Percentiles rank a stretch among this genome's conserved stretches.
Conservation (phyloP, 2,888 invertebrate genomes). For the Scaptodrosophila latifasciaeformis region DNA sequence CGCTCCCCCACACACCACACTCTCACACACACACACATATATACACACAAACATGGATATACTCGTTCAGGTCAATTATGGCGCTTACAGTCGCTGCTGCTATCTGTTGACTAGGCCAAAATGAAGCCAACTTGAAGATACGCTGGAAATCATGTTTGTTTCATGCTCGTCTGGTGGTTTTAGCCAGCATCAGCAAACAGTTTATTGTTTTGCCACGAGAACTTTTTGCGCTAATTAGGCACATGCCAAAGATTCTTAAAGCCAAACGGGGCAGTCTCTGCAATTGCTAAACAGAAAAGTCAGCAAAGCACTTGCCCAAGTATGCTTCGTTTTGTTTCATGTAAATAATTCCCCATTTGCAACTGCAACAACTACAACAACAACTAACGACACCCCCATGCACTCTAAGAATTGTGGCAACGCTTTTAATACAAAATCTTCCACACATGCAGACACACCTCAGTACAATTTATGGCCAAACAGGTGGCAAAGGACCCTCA, state of each 20-base stretch:
- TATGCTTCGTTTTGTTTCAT: constrained; percentile 51
- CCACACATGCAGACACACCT: neutral
- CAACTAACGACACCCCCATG: constrained; percentile 22
- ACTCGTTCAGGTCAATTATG: constrained; percentile 56
- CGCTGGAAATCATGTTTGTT: too few species aligned
- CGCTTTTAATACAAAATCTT: too few species aligned
- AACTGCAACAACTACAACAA: constrained; percentile 12
- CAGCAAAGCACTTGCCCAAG: constrained; percentile 10
- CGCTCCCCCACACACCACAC: constrained; percentile 34
- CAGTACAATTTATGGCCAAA: too few species aligned
- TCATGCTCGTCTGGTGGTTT: too few species aligned
- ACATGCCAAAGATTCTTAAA: too few species aligned
- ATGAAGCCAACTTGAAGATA: neutral
- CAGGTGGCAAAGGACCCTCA: constrained; percentile 60
- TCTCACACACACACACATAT: constrained; percentile 14
- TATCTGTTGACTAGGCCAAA: constrained; percentile 22
- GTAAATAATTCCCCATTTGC: constrained; percentile 57
- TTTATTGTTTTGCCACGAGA: constrained; percentile 39
- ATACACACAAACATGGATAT: constrained; percentile 14
- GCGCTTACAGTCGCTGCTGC: constrained; percentile 43
- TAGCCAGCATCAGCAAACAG: constrained; percentile 34
- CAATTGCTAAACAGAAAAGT: too few species aligned
- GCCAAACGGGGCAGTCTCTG: too few species aligned
- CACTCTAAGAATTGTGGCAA: too few species aligned
- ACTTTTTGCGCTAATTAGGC: constrained; percentile 57